Percentiles rank a stretch among this genome's conserved stretches.
Evolutionary conservation across 2,797 vertebrate species (phyloP).

Genomic region (Betta splendens): DNA sequence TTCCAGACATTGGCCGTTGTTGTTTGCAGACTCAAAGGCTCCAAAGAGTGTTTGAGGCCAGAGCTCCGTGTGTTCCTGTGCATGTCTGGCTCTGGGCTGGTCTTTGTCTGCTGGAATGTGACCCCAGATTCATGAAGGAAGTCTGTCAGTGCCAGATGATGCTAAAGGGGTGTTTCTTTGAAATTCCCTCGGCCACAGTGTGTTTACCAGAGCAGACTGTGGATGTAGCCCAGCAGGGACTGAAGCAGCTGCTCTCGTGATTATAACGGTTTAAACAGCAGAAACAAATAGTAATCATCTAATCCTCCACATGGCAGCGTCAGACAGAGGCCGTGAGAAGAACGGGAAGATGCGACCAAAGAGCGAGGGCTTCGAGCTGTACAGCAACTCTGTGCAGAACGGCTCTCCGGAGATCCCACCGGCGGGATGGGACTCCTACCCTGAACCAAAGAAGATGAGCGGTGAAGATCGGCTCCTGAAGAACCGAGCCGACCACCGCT

Average conservation of each 20-base stretch:
- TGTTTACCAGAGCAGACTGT: slow-evolving; percentile 32
- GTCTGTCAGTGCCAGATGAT: slow-evolving; percentile 48
- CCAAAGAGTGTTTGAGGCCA: slow-evolving; percentile 64
- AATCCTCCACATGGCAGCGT: slow-evolving; percentile 79
- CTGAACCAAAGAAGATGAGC: slow-evolving; percentile 91
- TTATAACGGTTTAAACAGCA: background rate
- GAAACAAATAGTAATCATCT: too few species aligned
- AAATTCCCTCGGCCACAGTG: slow-evolving; percentile 36
- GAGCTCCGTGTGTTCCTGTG: slow-evolving; percentile 20
- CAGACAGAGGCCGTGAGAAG: slow-evolving; percentile 88
- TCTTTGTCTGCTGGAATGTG: slow-evolving; percentile 71
- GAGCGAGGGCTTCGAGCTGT: slow-evolving; percentile 98
- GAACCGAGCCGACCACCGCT: slow-evolving; percentile 94
- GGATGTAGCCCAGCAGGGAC: slow-evolving; percentile 16
- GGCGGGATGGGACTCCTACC: slow-evolving; percentile 90
- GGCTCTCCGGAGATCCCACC: slow-evolving; percentile 95
- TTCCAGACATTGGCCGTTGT: slow-evolving; percentile 56
- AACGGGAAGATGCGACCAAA: slow-evolving; percentile 94
- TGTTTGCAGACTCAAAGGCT: slow-evolving; percentile 46
- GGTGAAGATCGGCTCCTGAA: slow-evolving; percentile 92
- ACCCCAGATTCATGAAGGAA: slow-evolving; percentile 62
- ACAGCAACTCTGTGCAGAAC: slow-evolving; percentile 91
- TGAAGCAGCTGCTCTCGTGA: slow-evolving; percentile 32
- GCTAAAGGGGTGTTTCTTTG: slow-evolving; percentile 46
- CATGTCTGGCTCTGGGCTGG: slow-evolving; percentile 48